phyloP scores from a whole-genome alignment of 1,140 invertebrate species.

The Caenorhabditis latens region DNA sequence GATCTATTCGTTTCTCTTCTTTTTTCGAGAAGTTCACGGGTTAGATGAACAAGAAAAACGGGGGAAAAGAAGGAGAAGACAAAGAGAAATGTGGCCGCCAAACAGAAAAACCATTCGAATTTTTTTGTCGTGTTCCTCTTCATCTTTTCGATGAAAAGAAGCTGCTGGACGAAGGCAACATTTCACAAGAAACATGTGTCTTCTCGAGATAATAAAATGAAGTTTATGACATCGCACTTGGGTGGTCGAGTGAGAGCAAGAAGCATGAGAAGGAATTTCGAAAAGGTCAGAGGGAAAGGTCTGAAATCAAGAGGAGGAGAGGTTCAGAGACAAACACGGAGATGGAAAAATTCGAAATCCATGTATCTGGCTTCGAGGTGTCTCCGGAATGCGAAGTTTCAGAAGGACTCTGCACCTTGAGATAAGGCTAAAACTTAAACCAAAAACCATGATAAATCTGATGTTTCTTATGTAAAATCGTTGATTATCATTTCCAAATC shows the following conservation, averaged over 20 bases:
- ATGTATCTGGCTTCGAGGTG: no score
- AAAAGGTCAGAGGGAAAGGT: no score
- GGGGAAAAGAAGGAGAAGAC: not conserved
- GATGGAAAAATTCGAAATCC: no score
- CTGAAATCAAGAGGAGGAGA: no score
- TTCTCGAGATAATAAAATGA: not conserved
- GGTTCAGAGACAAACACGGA: no score
- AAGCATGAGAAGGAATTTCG: not conserved
- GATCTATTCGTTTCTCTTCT: conserved; percentile 15
- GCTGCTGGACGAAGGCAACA: not conserved
- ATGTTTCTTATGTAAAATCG: no score
- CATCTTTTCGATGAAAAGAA: not conserved
- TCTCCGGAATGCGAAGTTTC: no score
- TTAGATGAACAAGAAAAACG: conserved; percentile 13
- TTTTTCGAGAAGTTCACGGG: conserved; percentile 12
- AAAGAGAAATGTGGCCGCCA: conserved; percentile 17
- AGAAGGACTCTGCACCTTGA: no score
- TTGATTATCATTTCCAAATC: not conserved
- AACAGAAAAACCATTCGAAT: not conserved
- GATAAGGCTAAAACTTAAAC: no score
- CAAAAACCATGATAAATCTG: no score
- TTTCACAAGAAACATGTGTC: conserved; percentile 4
- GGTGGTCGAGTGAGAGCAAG: not conserved
- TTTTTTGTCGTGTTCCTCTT: not conserved
- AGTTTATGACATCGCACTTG: not conserved